phyloP scores from a whole-genome alignment of 1,140 invertebrate genomes.

The Hylaeus volcanicus region DNA sequence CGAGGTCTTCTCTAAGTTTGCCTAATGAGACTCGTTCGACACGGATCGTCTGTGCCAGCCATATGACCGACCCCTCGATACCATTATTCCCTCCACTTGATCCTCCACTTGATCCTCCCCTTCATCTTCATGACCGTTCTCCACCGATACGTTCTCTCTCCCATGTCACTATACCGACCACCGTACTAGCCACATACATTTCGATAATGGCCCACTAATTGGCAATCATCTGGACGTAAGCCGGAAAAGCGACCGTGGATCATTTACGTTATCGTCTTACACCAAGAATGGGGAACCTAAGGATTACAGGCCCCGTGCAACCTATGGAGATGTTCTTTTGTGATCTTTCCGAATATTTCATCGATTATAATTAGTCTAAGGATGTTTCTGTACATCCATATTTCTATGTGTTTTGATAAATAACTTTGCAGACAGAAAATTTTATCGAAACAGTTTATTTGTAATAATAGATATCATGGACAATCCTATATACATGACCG shows the following conservation, averaged over 20 bases:
- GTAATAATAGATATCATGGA: too few species aligned
- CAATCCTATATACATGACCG: too few species aligned
- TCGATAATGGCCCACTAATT: constrained; percentile 61
- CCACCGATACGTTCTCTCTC: constrained; percentile 6
- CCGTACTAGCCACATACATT: constrained; percentile 17
- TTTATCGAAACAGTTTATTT: too few species aligned
- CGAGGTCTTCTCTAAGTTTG: constrained; percentile 57
- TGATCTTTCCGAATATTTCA: too few species aligned
- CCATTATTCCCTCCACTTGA: constrained; percentile 43
- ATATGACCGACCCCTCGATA: constrained; percentile 22
- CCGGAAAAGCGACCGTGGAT: background rate
- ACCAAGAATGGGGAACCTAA: background rate
- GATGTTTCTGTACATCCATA: too few species aligned
- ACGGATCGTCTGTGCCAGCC: constrained; percentile 22
- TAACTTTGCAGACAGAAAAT: too few species aligned
- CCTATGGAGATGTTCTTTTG: too few species aligned
- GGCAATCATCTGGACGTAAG: constrained; percentile 44
- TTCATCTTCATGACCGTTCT: constrained; percentile 10
- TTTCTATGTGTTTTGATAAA: too few species aligned
- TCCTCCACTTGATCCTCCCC: background rate
- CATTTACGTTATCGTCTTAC: constrained; percentile 23
- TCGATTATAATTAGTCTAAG: too few species aligned
- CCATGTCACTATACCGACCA: too few species aligned
- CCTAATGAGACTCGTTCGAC: constrained; percentile 68
- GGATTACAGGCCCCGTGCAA: too few species aligned